Evolutionary conservation across 2,113 vertebrate genomes (phyloP).

Genomic region (Ammodytes marinus): DNA sequence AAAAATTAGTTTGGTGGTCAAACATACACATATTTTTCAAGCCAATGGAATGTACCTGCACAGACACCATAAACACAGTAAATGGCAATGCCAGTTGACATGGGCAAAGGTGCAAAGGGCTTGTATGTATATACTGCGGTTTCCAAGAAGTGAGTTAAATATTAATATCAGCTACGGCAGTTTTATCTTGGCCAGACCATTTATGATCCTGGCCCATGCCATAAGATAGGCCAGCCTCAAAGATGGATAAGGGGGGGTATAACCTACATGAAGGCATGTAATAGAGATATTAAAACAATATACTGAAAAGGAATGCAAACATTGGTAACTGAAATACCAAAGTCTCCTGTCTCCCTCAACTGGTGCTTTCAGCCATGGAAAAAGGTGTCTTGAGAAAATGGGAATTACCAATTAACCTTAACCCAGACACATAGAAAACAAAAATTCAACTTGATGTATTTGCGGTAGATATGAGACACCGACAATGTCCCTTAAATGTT

Average conservation of each 20-base stretch:
- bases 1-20: constrained; percentile 14
- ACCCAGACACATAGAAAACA: not conserved
- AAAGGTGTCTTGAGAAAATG: not conserved
- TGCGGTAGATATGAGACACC: not conserved
- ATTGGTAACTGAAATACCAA: not conserved
- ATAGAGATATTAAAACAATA: constrained; percentile 17
- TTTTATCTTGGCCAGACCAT: constrained; percentile 28
- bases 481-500: not conserved
- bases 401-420: not conserved
- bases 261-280: constrained; percentile 13
- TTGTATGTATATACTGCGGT: constrained; percentile 14
- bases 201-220: not conserved
- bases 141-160: constrained; percentile 54
- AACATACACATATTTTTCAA: constrained; percentile 9
- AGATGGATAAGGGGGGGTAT: constrained; percentile 8
- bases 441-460: not conserved
- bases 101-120: constrained; percentile 16
- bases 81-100: constrained; percentile 39
- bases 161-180: constrained; percentile 30
- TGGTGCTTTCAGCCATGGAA: not conserved
- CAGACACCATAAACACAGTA: not conserved
- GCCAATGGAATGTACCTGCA: not conserved
- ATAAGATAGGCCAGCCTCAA: constrained; percentile 9
- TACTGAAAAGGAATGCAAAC: constrained; percentile 25
- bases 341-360: not conserved